A percentile compares a stretch with the other conserved stretches of the same genome.
Evolutionary conservation across 2,797 vertebrate species (phyloP).

Genomic region (Pygocentrus nattereri): DNA sequence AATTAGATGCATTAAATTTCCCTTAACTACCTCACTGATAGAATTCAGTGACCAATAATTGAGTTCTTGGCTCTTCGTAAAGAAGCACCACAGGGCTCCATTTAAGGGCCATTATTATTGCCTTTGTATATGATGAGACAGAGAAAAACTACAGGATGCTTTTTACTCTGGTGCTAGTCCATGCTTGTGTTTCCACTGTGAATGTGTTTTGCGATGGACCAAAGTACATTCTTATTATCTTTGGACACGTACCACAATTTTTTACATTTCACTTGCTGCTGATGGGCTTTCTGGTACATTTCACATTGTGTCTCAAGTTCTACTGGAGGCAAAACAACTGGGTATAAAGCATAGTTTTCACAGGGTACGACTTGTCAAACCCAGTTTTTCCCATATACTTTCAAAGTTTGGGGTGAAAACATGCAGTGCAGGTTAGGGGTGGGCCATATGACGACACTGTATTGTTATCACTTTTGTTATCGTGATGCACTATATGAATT

Average conservation of each 20-base stretch:
- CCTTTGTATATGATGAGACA: conserved; percentile 11
- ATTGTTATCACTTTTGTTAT: no score
- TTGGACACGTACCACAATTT: background rate
- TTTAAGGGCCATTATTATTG: conserved; percentile 5
- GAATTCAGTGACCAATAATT: background rate
- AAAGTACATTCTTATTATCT: background rate
- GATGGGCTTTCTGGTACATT: conserved; percentile 28
- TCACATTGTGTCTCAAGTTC: conserved; percentile 13
- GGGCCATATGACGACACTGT: background rate
- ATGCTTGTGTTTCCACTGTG: background rate
- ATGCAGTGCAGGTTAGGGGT: background rate
- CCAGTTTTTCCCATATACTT: background rate
- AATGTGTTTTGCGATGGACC: background rate
- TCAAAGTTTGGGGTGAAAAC: background rate
- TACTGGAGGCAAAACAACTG: background rate
- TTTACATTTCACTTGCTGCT: conserved; percentile 12
- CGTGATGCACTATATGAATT: no score
- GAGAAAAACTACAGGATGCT: background rate
- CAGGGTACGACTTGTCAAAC: background rate
- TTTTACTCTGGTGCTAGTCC: background rate
- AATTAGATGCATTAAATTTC: background rate
- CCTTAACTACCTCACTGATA: background rate
- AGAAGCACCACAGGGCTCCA: background rate
- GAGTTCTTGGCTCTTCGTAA: background rate
- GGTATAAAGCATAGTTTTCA: background rate